A percentile compares a stretch with the other conserved stretches of the same genome.
Evolutionary conservation across 2,113 vertebrate genomes (phyloP).

Genomic region (Tauraco erythrolophus): DNA sequence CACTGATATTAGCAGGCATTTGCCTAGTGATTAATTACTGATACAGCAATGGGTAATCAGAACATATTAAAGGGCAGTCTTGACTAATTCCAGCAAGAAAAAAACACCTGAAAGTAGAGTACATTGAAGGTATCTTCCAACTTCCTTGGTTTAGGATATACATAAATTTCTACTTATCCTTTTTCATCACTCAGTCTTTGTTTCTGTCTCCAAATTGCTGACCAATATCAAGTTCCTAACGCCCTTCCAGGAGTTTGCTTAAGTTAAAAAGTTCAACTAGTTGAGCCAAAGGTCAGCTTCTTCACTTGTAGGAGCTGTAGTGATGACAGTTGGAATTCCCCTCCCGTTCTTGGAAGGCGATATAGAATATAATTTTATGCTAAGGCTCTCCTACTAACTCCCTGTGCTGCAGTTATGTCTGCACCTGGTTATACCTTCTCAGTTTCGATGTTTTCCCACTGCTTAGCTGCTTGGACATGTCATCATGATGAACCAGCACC

Average conservation of each 20-base stretch:
- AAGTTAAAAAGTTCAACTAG: neutral
- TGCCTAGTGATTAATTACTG: neutral
- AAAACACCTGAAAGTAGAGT: neutral
- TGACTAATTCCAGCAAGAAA: neutral
- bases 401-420: neutral
- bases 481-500: no score
- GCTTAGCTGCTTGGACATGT: neutral
- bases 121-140: neutral
- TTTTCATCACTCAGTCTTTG: neutral
- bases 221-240: neutral
- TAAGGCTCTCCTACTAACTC: neutral
- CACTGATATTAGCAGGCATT: neutral
- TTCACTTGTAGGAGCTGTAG: neutral
- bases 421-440: neutral
- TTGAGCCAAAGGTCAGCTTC: neutral
- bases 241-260: neutral
- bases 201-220: neutral
- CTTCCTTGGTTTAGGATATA: neutral
- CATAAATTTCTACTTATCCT: neutral
- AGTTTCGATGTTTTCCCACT: neutral
- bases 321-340: neutral
- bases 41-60: neutral
- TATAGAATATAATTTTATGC: no score
- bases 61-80: neutral
- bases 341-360: neutral